Percentiles rank a stretch among this genome's conserved stretches.
Conservation (phyloP, 1,140 invertebrate genomes). For the Procambarus clarkii region DNA sequence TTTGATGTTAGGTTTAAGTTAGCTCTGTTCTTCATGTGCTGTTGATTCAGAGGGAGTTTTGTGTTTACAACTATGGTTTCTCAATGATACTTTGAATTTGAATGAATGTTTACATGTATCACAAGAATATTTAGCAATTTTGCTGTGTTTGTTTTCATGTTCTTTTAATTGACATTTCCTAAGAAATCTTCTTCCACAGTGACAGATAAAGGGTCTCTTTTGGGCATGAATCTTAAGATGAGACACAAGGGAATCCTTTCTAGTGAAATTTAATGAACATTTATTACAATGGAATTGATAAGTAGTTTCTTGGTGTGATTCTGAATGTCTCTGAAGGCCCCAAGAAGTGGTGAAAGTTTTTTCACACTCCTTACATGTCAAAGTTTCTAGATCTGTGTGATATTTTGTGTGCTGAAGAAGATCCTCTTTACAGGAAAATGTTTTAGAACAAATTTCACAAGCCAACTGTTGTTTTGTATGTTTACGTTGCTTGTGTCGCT, state of each 20-base stretch:
- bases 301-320: conserved; percentile 26
- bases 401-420: conserved; percentile 33
- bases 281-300: conserved; percentile 36
- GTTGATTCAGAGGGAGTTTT: neutral
- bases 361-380: conserved; percentile 42
- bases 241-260: conserved; percentile 37
- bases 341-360: conserved; percentile 55
- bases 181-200: conserved; percentile 54
- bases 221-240: conserved; percentile 45
- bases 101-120: conserved; percentile 47
- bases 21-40: neutral
- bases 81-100: conserved; percentile 58
- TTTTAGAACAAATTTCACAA: conserved; percentile 44
- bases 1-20: neutral
- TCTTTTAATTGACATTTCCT: conserved; percentile 43
- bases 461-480: neutral
- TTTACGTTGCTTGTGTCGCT: conserved; percentile 43
- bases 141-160: conserved; percentile 47
- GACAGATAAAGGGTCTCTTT: conserved; percentile 44
- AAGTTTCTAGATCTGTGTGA: neutral
- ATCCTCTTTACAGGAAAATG: conserved; percentile 48
- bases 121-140: conserved; percentile 31
- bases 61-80: conserved; percentile 52
- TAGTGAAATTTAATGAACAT: conserved; percentile 41
- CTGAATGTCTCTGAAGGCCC: conserved; percentile 47